Evolutionary conservation across 2,888 invertebrate genomes (phyloP).

Genomic region (Germaria angustata): DNA sequence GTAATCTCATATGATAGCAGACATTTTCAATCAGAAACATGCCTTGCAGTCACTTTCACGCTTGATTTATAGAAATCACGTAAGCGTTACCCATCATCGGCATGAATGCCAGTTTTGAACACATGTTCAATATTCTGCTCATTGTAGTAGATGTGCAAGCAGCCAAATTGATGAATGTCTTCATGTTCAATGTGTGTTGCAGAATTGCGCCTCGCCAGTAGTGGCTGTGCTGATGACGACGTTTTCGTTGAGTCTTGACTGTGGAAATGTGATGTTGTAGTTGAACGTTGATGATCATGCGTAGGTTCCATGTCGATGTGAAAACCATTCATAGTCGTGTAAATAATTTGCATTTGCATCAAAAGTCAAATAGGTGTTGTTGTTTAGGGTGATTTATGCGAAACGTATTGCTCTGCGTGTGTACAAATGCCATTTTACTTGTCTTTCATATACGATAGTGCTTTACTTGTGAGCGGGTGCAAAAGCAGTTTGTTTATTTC

Average conservation of each 20-base stretch:
- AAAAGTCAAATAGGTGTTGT: conserved; percentile 63
- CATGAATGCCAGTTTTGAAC: neutral
- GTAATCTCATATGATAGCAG: too few relatives aligned
- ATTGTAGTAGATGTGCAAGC: neutral
- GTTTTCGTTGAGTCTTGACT: conserved; percentile 25
- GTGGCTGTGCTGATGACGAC: conserved; percentile 12
- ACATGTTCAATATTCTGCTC: neutral
- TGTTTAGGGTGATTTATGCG: conserved; percentile 63
- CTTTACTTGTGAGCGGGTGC: too few relatives aligned
- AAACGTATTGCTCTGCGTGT: conserved; percentile 20
- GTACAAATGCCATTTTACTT: conserved; percentile 16
- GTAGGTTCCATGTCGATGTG: conserved; percentile 48
- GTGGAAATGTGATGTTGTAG: conserved; percentile 35
- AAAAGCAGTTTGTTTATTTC: too few relatives aligned
- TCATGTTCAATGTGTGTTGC: conserved; percentile 1
- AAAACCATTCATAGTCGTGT: conserved; percentile 54
- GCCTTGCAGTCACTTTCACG: too few relatives aligned
- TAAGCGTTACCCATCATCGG: too few relatives aligned
- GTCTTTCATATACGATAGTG: neutral
- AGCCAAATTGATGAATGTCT: conserved; percentile 47
- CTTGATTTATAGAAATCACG: too few relatives aligned
- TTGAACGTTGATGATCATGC: conserved; percentile 54
- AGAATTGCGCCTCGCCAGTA: conserved; percentile 9
- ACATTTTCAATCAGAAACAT: too few relatives aligned
- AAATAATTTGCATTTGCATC: conserved; percentile 63